A percentile compares a stretch with the other conserved stretches of the same genome.
These are phyloP conservation scores for Sycophaga agraensis DNA, from an alignment of 1,140 invertebrate species.

Conservation along the genomic window DNA sequence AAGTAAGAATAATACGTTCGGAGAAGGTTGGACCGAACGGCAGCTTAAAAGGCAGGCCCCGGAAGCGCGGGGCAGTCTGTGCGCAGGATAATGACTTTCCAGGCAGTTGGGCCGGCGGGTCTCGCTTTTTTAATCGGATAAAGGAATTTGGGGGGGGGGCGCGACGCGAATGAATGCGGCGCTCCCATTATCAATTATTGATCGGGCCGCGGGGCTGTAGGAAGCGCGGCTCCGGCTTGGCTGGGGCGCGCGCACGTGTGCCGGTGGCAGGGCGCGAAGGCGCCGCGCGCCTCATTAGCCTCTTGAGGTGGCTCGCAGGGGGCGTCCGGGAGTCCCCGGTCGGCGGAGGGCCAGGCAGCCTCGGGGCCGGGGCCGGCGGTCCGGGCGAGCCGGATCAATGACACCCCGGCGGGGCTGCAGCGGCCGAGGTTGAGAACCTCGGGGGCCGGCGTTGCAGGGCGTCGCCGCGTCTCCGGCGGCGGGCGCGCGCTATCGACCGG, in stretches of 20 bases:
- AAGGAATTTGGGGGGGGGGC: conserved; percentile 23
- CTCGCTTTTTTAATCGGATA: conserved; percentile 6
- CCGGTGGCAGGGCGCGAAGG: not conserved
- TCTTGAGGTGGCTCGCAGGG: too few relatives aligned
- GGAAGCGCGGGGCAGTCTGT: too few relatives aligned
- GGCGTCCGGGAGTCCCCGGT: too few relatives aligned
- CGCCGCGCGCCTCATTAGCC: too few relatives aligned
- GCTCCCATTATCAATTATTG: conserved; percentile 26
- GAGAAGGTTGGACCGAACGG: too few relatives aligned
- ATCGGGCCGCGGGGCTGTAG: not conserved
- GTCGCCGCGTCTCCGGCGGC: conserved; percentile 55
- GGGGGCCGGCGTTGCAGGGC: conserved; percentile 41
- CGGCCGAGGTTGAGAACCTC: conserved; percentile 46
- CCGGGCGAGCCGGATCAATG: conserved; percentile 27
- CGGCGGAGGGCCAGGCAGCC: not conserved
- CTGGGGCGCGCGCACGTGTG: not conserved
- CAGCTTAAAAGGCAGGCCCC: too few relatives aligned
- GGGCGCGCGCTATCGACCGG: conserved; percentile 54
- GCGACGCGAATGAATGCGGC: conserved; percentile 17
- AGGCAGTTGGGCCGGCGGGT: too few relatives aligned
- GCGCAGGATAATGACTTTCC: conserved; percentile 3
- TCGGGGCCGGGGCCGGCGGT: not conserved
- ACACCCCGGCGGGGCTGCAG: conserved; percentile 19
- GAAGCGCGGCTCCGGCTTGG: not conserved
- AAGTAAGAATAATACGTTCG: too few relatives aligned